Evolutionary conservation across 2,888 invertebrate genomes (phyloP).

Genomic region (Acanthosepion lycidas): DNA sequence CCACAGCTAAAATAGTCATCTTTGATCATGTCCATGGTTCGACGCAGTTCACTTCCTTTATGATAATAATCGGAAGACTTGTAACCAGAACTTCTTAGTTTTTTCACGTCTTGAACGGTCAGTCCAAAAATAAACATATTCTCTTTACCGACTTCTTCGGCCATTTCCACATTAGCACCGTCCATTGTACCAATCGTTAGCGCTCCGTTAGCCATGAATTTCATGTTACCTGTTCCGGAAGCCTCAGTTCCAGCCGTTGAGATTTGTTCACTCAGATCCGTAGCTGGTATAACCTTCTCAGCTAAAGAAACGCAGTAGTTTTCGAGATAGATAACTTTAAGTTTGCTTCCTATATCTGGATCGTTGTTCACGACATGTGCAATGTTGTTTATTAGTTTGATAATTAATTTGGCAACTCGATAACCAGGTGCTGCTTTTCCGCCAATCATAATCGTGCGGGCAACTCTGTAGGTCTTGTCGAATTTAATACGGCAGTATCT

Average conservation of each 20-base stretch:
- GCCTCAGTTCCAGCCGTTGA: slow-evolving; percentile 99
- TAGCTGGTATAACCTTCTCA: slow-evolving; percentile 98
- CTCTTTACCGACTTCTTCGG: slow-evolving; percentile 95
- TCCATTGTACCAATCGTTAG: slow-evolving; percentile 98
- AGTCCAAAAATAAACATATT: slow-evolving; percentile 96
- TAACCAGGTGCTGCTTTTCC: slow-evolving; percentile 95
- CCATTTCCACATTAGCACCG: slow-evolving; percentile 96
- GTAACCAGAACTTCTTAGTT: slow-evolving; percentile 74
- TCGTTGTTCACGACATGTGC: slow-evolving; percentile 97
- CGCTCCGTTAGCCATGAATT: slow-evolving; percentile 97
- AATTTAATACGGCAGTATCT: slow-evolving; percentile 97
- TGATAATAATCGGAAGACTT: background rate
- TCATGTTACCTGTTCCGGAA: slow-evolving; percentile 99
- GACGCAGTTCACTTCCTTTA: background rate
- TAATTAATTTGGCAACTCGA: slow-evolving; percentile 97
- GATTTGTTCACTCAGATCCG: slow-evolving; percentile 98
- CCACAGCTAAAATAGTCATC: background rate
- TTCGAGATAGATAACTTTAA: slow-evolving; percentile 94
- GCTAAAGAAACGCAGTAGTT: slow-evolving; percentile 98
- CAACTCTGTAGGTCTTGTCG: slow-evolving; percentile 84
- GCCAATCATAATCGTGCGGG: slow-evolving; percentile 95
- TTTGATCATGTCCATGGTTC: slow-evolving; percentile 2
- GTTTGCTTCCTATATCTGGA: slow-evolving; percentile 93
- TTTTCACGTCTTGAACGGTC: slow-evolving; percentile 75
- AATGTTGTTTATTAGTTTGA: slow-evolving; percentile 93